Conservation (phyloP, 2,113 vertebrate genomes). For the Cariama cristata region DNA sequence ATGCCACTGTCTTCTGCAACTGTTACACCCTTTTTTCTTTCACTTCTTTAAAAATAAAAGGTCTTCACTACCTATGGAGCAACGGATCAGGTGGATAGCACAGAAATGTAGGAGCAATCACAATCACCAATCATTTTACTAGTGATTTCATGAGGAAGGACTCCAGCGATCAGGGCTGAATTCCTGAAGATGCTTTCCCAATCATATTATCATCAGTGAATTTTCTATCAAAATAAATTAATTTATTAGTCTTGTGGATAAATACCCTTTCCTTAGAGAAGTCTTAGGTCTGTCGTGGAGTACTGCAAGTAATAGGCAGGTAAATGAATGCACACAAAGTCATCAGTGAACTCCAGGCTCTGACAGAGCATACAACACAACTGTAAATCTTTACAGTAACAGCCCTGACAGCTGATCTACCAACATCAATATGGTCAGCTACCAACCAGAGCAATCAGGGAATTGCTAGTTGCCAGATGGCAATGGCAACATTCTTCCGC, state of each 20-base stretch:
- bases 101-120: not conserved
- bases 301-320: not conserved
- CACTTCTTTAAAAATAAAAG: not conserved
- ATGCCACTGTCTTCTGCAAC: not conserved
- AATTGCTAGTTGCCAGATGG: constrained; percentile 49
- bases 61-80: not conserved
- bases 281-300: not conserved
- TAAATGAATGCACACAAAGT: not conserved
- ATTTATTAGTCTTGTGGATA: not conserved
- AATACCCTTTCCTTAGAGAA: not conserved
- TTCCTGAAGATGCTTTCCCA: not conserved
- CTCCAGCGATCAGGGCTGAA: not conserved
- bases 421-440: constrained; percentile 44
- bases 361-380: not conserved
- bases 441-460: constrained; percentile 21
- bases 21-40: not conserved
- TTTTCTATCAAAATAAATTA: not conserved
- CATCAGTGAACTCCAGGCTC: not conserved
- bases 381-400: constrained; percentile 26
- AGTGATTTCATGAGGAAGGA: not conserved
- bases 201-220: not conserved
- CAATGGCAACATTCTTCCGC: not conserved
- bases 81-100: not conserved
- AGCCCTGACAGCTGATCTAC: constrained; percentile 44
- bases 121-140: not conserved